These are phyloP conservation scores for Eonycteris spelaea DNA, from an alignment of 2,113 vertebrate species.

Conservation along the genomic window DNA sequence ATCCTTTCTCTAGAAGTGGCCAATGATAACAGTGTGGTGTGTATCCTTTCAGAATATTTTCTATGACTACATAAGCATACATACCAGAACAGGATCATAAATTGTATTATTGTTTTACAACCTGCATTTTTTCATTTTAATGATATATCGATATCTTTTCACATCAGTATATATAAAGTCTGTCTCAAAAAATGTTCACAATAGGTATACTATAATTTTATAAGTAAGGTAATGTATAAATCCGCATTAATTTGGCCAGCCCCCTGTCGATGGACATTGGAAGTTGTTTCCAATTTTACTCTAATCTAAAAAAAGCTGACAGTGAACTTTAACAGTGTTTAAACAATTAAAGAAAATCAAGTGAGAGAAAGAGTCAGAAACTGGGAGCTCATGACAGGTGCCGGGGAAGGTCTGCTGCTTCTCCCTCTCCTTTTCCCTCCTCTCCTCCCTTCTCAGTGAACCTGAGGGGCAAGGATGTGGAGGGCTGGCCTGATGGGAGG, in stretches of 20 bases:
- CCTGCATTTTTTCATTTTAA: constrained; percentile 14
- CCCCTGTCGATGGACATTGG: not conserved
- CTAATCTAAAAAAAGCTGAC: not conserved
- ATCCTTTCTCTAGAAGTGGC: not conserved
- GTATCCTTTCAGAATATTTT: not conserved
- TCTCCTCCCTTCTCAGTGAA: not conserved
- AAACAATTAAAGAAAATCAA: constrained; percentile 32
- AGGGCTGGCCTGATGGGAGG: not conserved
- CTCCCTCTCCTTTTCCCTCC: not conserved
- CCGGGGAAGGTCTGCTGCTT: not conserved
- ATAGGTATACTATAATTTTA: not conserved
- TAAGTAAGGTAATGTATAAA: not conserved
- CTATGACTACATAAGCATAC: not conserved
- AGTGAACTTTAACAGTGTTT: not conserved
- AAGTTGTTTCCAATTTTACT: not conserved
- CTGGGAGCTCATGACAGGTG: not conserved
- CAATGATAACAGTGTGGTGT: not conserved
- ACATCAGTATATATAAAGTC: not conserved
- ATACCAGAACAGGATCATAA: not conserved
- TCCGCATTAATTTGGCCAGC: not conserved
- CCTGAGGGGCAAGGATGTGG: not conserved
- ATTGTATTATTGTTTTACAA: constrained; percentile 13
- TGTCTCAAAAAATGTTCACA: not conserved
- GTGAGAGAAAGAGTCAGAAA: not conserved
- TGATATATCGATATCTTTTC: not conserved